phyloP scores from a whole-genome alignment of 2,113 vertebrate species.

The Erpornis zantholeuca region DNA sequence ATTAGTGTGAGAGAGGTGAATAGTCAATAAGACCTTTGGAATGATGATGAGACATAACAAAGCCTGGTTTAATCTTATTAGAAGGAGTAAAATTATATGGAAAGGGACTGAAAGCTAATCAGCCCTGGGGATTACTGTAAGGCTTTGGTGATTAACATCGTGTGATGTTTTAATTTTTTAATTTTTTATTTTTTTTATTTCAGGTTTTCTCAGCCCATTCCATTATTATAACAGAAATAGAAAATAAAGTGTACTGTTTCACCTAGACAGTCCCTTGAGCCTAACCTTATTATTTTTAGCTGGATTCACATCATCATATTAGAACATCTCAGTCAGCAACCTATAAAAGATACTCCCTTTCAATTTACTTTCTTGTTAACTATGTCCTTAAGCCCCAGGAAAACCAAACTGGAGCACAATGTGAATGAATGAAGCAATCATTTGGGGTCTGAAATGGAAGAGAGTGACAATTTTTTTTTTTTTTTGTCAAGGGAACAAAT shows the following conservation, averaged over 20 bases:
- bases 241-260: background rate
- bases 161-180: background rate
- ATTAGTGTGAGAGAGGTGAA: slow-evolving; percentile 18
- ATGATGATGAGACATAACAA: background rate
- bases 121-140: slow-evolving; percentile 3
- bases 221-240: background rate
- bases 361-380: background rate
- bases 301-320: background rate
- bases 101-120: slow-evolving; percentile 46
- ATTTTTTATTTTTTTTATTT: background rate
- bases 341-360: background rate
- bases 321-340: background rate
- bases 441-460: background rate
- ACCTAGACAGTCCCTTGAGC: background rate
- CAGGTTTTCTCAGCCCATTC: background rate
- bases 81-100: background rate
- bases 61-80: slow-evolving; percentile 36
- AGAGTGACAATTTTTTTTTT: background rate
- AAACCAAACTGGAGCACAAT: background rate
- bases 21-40: slow-evolving; percentile 20
- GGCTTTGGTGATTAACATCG: background rate
- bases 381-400: background rate
- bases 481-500: background rate
- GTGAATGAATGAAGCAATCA: background rate
- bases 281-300: slow-evolving; percentile 13